Percentiles rank a stretch among this genome's conserved stretches.
These are phyloP conservation scores for Nymphalis io DNA, from an alignment of 1,140 invertebrate genomes.

Conservation along the genomic window DNA sequence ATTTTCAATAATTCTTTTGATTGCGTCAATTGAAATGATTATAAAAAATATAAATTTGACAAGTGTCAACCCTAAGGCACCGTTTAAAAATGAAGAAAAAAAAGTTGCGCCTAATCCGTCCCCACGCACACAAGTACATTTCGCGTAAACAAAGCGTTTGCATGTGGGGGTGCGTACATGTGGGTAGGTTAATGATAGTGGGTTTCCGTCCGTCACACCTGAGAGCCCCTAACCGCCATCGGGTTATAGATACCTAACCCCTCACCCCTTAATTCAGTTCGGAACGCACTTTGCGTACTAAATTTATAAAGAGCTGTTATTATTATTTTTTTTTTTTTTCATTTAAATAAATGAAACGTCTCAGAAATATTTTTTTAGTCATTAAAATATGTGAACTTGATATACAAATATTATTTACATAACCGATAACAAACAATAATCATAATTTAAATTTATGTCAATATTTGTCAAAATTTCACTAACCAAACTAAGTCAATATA, in stretches of 20 bases:
- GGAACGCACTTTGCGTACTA: slow-evolving; percentile 53
- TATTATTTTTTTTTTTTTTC: slow-evolving; percentile 2
- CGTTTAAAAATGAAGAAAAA: slow-evolving; percentile 4
- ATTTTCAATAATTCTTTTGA: not conserved
- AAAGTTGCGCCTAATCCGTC: slow-evolving; percentile 56
- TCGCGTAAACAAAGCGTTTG: slow-evolving; percentile 48
- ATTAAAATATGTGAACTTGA: too few species aligned
- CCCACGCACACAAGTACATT: slow-evolving; percentile 55
- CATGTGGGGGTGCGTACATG: slow-evolving; percentile 63
- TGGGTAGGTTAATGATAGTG: slow-evolving; percentile 78
- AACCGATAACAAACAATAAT: too few species aligned
- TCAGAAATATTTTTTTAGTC: too few species aligned
- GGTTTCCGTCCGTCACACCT: slow-evolving; percentile 78
- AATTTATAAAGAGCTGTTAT: slow-evolving; percentile 49
- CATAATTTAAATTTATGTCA: too few species aligned
- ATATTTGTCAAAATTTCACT: too few species aligned
- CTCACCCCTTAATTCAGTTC: slow-evolving; percentile 71
- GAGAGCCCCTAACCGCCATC: slow-evolving; percentile 75
- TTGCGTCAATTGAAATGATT: not conserved
- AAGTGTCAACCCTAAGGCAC: slow-evolving; percentile 7
- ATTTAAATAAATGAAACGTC: too few species aligned
- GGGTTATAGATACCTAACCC: slow-evolving; percentile 72
- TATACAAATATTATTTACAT: too few species aligned
- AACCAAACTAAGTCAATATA: too few species aligned
- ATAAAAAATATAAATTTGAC: not conserved